Conservation (phyloP, 2,797 vertebrate genomes). For the Pseudochromis fuscus region DNA sequence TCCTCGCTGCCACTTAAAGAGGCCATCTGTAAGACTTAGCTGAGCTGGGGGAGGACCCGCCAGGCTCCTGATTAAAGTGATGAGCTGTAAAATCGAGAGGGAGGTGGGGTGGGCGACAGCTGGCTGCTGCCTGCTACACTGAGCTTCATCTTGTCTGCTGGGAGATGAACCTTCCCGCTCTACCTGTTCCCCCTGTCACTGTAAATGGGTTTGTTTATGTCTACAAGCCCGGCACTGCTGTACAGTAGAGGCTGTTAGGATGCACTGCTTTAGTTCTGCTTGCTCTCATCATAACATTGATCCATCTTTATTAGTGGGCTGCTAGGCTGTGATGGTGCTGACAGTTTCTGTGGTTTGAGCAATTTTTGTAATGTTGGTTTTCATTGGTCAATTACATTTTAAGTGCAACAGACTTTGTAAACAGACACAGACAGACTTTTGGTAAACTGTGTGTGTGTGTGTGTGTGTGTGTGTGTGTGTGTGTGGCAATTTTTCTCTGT, state of each 20-base stretch:
- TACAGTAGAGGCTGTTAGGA: not conserved
- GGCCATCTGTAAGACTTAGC: slow-evolving; percentile 64
- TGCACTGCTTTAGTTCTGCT: slow-evolving; percentile 13
- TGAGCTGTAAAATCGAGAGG: slow-evolving; percentile 66
- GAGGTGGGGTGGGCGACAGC: slow-evolving; percentile 36
- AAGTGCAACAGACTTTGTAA: not conserved
- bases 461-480: not conserved
- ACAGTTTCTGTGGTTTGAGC: not conserved
- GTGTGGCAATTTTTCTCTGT: not conserved
- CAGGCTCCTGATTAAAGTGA: slow-evolving; percentile 71
- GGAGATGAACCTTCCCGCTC: slow-evolving; percentile 48
- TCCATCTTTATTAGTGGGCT: slow-evolving; percentile 37
- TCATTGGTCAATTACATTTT: not conserved
- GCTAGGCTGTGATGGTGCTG: not conserved
- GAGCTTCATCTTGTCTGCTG: slow-evolving; percentile 50
- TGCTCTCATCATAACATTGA: slow-evolving; percentile 10
- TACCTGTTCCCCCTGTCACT: slow-evolving; percentile 61
- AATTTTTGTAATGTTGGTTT: not conserved
- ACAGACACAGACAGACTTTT: not conserved
- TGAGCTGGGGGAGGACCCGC: slow-evolving; percentile 52
- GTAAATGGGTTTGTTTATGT: slow-evolving; percentile 60
- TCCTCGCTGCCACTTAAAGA: slow-evolving; percentile 65
- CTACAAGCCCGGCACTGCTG: slow-evolving; percentile 12
- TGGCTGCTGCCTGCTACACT: slow-evolving; percentile 44
- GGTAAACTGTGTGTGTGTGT: not conserved